Conservation (phyloP, 2,888 invertebrate genomes). For the Cephus pygmeus region DNA sequence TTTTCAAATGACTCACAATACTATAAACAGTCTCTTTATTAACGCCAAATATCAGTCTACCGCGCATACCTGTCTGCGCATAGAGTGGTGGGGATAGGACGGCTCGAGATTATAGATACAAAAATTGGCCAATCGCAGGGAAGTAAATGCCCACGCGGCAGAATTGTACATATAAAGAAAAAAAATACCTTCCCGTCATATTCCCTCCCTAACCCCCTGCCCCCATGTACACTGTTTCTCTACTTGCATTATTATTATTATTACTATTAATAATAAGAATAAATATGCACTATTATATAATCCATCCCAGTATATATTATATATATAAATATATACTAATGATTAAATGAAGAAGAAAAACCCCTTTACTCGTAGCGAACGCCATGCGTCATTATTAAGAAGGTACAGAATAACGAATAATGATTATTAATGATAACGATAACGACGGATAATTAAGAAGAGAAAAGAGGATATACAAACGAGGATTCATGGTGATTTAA, state of each 20-base stretch:
- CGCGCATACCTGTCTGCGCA: not conserved
- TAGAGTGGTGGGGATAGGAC: not conserved
- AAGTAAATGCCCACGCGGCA: conserved; percentile 3
- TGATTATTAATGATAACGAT: not conserved
- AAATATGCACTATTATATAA: conserved; percentile 33
- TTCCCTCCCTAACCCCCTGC: conserved; percentile 14
- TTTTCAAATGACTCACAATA: not conserved
- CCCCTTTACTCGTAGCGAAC: conserved; percentile 23
- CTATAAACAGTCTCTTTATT: not conserved
- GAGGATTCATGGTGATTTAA: not conserved
- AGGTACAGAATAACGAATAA: not conserved
- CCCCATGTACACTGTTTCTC: conserved; percentile 28
- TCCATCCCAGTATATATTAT: conserved; percentile 23
- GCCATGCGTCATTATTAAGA: conserved; percentile 19
- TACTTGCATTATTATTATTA: conserved; percentile 34
- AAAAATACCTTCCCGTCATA: conserved; percentile 5
- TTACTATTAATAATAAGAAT: conserved; percentile 28
- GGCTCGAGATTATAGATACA: not conserved
- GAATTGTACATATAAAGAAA: conserved; percentile 28
- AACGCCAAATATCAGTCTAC: not conserved
- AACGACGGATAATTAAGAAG: not conserved
- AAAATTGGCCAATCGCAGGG: not conserved
- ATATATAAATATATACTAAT: conserved; percentile 20
- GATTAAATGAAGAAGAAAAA: not conserved
- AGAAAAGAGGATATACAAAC: not conserved